Conservation (phyloP, 2,797 vertebrate genomes). For the Rhinatrema bivittatum region DNA sequence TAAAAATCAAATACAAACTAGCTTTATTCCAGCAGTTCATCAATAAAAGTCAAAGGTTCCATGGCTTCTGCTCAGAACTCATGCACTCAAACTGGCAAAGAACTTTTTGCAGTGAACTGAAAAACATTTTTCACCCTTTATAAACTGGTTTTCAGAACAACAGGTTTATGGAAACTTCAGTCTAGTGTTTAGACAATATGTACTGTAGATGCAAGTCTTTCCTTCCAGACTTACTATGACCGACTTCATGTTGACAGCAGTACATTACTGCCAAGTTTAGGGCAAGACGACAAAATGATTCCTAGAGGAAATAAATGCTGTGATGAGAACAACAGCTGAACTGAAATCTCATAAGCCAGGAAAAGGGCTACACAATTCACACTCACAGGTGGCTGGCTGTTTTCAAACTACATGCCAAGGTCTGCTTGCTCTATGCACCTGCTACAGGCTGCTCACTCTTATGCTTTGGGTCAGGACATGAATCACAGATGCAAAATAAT, state of each 20-base stretch:
- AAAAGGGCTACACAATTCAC: conserved; percentile 71
- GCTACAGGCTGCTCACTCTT: conserved; percentile 45
- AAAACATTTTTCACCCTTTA: too few relatives aligned
- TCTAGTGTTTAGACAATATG: too few relatives aligned
- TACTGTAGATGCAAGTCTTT: too few relatives aligned
- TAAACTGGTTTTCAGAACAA: too few relatives aligned
- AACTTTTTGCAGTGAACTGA: too few relatives aligned
- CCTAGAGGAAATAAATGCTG: conserved; percentile 72
- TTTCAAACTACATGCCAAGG: conserved; percentile 63
- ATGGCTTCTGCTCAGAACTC: too few relatives aligned
- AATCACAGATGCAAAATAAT: too few relatives aligned
- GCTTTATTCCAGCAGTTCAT: too few relatives aligned
- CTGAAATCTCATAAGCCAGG: conserved; percentile 67
- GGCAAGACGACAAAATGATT: conserved; percentile 42
- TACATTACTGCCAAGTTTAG: conserved; percentile 31
- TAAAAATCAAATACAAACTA: too few relatives aligned
- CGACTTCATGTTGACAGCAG: conserved; percentile 23
- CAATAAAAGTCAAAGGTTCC: too few relatives aligned
- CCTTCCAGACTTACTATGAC: conserved; percentile 17
- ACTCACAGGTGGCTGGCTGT: conserved; percentile 59
- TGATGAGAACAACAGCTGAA: conserved; percentile 68
- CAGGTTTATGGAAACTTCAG: too few relatives aligned
- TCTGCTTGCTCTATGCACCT: conserved; percentile 55
- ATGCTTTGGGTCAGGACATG: conserved; percentile 30
- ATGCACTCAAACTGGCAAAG: too few relatives aligned